A percentile compares a stretch with the other conserved stretches of the same genome.
Conservation (phyloP, 2,113 vertebrate genomes). For the Rhea americana region DNA sequence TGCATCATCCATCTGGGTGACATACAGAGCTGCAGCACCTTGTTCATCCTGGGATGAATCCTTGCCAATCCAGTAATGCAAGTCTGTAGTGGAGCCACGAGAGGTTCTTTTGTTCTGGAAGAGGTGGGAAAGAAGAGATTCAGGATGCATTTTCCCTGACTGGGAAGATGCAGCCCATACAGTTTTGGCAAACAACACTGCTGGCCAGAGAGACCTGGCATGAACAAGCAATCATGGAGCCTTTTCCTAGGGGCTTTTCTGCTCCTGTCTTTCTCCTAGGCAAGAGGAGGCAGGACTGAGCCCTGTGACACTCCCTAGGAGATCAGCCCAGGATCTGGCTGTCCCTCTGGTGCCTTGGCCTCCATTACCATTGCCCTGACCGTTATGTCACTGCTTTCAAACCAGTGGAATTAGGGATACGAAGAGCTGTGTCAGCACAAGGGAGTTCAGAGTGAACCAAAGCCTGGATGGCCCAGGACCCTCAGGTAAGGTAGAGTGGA, state of each 20-base stretch:
- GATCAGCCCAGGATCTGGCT: neutral
- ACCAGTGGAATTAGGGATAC: too few relatives aligned
- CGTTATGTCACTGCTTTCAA: neutral
- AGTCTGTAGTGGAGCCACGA: conserved; percentile 54
- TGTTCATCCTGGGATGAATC: conserved; percentile 88
- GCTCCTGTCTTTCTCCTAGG: neutral
- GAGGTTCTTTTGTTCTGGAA: conserved; percentile 73
- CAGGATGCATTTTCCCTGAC: neutral
- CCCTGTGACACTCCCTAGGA: neutral
- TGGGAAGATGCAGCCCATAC: neutral
- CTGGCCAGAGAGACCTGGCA: neutral
- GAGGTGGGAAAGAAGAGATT: neutral
- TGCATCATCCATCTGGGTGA: conserved; percentile 82
- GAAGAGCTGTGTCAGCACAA: too few relatives aligned
- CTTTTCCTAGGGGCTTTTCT: neutral
- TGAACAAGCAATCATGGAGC: neutral
- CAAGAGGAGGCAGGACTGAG: rapidly evolving
- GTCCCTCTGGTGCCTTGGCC: neutral
- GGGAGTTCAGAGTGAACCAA: neutral
- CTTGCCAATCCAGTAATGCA: conserved; percentile 90
- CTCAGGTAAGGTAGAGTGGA: neutral
- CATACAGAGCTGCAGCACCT: conserved; percentile 81
- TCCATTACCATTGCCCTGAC: neutral
- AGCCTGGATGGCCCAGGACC: neutral
- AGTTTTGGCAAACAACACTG: neutral